These are phyloP conservation scores for Hypanus sabinus DNA, from an alignment of 2,113 vertebrate genomes.

Conservation along the genomic window DNA sequence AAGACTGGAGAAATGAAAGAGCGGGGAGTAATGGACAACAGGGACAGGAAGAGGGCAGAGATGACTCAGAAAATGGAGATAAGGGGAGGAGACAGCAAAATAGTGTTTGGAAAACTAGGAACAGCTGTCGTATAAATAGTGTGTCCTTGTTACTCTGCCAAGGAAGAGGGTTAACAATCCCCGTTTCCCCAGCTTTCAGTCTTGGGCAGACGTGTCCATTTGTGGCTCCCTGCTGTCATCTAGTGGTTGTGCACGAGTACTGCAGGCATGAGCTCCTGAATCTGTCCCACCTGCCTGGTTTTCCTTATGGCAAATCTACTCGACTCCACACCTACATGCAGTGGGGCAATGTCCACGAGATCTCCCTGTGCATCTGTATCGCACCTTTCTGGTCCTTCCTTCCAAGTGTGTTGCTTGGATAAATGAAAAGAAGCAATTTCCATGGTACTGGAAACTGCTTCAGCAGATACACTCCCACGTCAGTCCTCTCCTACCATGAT, in stretches of 20 bases:
- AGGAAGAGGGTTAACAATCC: background rate
- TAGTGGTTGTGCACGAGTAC: background rate
- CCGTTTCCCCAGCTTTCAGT: background rate
- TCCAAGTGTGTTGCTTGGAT: too few species aligned
- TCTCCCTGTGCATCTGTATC: background rate
- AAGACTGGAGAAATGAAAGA: background rate
- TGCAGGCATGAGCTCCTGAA: background rate
- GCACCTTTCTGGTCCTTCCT: too few species aligned
- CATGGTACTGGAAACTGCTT: background rate
- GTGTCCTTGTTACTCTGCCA: background rate
- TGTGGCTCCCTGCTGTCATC: background rate
- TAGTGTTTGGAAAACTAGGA: too few species aligned
- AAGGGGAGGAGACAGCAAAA: background rate
- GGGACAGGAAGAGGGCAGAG: too few species aligned
- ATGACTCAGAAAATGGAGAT: too few species aligned
- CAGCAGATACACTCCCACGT: too few species aligned
- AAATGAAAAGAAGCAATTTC: background rate
- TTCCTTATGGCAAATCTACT: background rate
- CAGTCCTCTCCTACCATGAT: too few species aligned
- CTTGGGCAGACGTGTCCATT: background rate
- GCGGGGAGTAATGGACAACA: too few species aligned
- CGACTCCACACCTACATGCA: background rate
- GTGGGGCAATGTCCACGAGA: too few species aligned
- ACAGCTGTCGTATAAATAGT: background rate
- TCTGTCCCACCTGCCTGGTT: too few species aligned